These are phyloP conservation scores for Sebastes hubbsi DNA, from an alignment of 2,797 vertebrate species.

Conservation along the genomic window DNA sequence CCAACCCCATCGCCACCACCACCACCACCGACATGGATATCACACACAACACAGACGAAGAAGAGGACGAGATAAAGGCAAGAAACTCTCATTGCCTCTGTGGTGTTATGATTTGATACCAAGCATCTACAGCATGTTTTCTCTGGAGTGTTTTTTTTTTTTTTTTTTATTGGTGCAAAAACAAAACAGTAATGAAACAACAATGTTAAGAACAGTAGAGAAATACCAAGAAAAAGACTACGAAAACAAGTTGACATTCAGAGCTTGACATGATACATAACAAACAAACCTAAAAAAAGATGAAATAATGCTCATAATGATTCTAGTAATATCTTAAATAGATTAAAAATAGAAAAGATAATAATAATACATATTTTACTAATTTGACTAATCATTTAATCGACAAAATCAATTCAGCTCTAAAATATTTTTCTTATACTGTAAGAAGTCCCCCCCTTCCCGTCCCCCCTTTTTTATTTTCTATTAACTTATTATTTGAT, in stretches of 20 bases:
- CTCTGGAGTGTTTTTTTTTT: neutral
- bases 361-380: too few relatives aligned
- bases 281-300: too few relatives aligned
- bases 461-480: too few relatives aligned
- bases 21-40: neutral
- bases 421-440: neutral
- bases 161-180: neutral
- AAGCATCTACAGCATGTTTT: neutral
- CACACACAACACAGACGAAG: neutral
- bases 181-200: too few relatives aligned
- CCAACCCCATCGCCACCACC: neutral
- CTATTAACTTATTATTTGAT: too few relatives aligned
- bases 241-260: rapidly evolving
- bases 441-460: neutral
- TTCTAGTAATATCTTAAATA: too few relatives aligned
- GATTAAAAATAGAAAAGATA: rapidly evolving
- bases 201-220: too few relatives aligned
- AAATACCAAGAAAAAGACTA: too few relatives aligned
- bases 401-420: neutral
- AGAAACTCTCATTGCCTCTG: neutral
- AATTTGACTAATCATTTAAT: neutral
- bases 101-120: neutral
- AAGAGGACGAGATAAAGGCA: constrained; percentile 71
- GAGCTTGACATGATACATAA: too few relatives aligned
- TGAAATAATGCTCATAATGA: too few relatives aligned